Conservation (phyloP, 2,113 vertebrate genomes). For the Lepus timidus region DNA sequence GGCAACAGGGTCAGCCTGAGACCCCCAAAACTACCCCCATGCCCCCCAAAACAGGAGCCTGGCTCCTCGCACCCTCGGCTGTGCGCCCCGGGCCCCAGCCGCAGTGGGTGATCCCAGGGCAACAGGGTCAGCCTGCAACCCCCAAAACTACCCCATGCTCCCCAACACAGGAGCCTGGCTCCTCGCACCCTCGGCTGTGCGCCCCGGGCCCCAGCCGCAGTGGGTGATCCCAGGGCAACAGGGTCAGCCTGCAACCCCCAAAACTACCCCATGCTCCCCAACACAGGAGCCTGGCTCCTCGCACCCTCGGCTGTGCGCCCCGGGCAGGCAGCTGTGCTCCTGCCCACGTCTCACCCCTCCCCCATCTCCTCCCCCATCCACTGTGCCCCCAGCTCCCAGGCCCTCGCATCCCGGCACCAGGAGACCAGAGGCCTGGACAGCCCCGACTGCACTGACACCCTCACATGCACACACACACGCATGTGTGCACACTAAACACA, state of each 20-base stretch:
- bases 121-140: neutral
- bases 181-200: neutral
- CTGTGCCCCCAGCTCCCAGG: neutral
- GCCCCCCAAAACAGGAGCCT: fast-evolving
- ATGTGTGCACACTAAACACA: too few relatives aligned
- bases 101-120: neutral
- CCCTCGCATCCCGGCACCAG: too few relatives aligned
- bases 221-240: too few relatives aligned
- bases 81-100: neutral
- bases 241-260: too few relatives aligned
- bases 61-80: neutral
- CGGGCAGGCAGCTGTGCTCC: neutral
- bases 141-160: too few relatives aligned
- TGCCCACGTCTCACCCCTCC: fast-evolving
- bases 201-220: neutral
- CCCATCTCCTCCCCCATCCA: too few relatives aligned
- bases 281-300: too few relatives aligned
- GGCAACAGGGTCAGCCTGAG: neutral
- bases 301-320: too few relatives aligned
- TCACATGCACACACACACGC: neutral
- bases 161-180: fast-evolving
- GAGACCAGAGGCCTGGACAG: neutral
- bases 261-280: too few relatives aligned
- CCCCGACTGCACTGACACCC: neutral
- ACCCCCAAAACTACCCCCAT: neutral